Conservation (phyloP, 2,888 invertebrate genomes). For the Gandaritis pyraliata region DNA sequence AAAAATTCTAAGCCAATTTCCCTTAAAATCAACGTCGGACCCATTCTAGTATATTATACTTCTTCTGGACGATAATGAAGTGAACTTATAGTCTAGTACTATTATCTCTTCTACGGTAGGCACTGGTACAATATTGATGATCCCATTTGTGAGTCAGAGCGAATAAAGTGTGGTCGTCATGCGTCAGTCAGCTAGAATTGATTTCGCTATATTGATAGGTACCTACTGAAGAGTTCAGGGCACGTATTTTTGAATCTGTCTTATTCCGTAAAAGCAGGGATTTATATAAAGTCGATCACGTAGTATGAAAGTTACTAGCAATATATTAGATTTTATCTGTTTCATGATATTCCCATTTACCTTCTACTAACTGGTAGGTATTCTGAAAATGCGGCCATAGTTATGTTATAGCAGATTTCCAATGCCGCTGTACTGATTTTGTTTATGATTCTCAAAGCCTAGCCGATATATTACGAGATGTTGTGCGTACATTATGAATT, state of each 20-base stretch:
- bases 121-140: slow-evolving; percentile 30
- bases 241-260: too few relatives aligned
- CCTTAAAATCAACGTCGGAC: too few relatives aligned
- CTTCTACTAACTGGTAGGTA: background rate
- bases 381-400: background rate
- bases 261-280: too few relatives aligned
- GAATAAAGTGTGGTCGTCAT: slow-evolving; percentile 13
- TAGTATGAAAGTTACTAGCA: too few relatives aligned
- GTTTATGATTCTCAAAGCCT: slow-evolving; percentile 12
- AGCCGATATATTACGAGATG: slow-evolving; percentile 8
- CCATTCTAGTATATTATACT: too few relatives aligned
- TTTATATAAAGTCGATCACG: too few relatives aligned
- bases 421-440: background rate
- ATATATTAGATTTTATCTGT: too few relatives aligned
- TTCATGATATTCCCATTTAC: too few relatives aligned
- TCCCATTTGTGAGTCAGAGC: slow-evolving; percentile 34
- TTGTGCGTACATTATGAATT: slow-evolving; percentile 13
- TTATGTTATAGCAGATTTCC: slow-evolving; percentile 7
- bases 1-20: too few relatives aligned
- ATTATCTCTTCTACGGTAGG: background rate
- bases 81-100: too few relatives aligned
- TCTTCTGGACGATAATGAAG: too few relatives aligned
- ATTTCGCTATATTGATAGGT: slow-evolving; percentile 6
- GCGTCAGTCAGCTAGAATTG: slow-evolving; percentile 13
- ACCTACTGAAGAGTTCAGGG: too few relatives aligned